Evolutionary conservation across 30 jellyfish, hydroid and myxozoan species (phyloP), one percentile per base, ranked within the genome.

Genomic region (Cassiopea xamachana): DNA sequence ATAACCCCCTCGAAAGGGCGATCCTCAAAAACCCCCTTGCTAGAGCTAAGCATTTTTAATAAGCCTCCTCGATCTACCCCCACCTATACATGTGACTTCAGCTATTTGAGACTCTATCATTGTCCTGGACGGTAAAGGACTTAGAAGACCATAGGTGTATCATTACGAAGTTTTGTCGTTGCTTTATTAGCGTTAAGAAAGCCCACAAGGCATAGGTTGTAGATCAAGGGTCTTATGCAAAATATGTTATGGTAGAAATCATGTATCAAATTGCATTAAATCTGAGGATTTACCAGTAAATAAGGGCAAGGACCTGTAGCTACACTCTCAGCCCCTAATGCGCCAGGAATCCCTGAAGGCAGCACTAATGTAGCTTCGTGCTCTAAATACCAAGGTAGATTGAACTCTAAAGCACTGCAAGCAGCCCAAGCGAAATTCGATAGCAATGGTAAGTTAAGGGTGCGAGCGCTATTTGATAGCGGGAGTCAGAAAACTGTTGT

Each of bases 401-500:
- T 55, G 0, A 55, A 13, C 49, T 19, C 79, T 19, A 0, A 0
- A 8, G 85, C 55, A 13, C 77, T 62, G 55, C 91, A 83, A 55
- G 67, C 75, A 62, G 86, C 87, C 14, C 88, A 15, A 69, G 1
- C 87, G 45, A 27, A 0, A 45, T 8, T 70, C 47, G 14, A 70
- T 70, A 13, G 79, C 49, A 45, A 70, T 70, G 49, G 0, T 45
- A 70, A 45, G 49, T 0, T 19, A 70, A 45, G 49, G 47, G 79
- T 70, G 79, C 79, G 1, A 8, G 14, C 27, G 62, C 62, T 75
- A 0, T 75, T 75, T 75, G 64, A 75, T 46, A 46, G 64, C 39
- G 85, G 85, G 64, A 19, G 64, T 75, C 85, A 75, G 85, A 75
- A 75, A 46, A 0, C 12, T 0, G 0, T 75, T 46, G 85, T 75